These are phyloP conservation scores for Himalopsyche anomala DNA, from an alignment of 2,888 invertebrate genomes.

Conservation along the genomic window DNA sequence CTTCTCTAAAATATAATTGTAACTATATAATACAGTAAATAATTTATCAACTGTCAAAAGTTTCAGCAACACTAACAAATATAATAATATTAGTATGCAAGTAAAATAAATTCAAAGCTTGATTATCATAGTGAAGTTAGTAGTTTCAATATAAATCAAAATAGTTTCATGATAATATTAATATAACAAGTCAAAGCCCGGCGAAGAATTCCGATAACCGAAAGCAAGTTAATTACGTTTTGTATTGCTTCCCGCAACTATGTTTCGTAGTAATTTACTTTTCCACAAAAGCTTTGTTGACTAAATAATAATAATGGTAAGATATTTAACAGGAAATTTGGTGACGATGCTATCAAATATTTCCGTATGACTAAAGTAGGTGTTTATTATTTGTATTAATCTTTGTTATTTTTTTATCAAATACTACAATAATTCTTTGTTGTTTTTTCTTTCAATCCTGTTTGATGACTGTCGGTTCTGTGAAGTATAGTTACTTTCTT, in stretches of 20 bases:
- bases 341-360: slow-evolving; percentile 28
- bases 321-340: background rate
- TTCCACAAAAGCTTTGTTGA: slow-evolving; percentile 22
- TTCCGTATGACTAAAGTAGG: background rate
- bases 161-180: background rate
- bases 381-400: no score
- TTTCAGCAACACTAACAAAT: no score
- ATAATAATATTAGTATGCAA: no score
- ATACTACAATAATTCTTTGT: no score
- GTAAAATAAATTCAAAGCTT: no score
- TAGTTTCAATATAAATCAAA: slow-evolving; percentile 7
- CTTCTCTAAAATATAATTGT: no score
- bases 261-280: slow-evolving; percentile 29
- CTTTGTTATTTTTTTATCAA: no score
- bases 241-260: slow-evolving; percentile 50
- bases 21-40: no score
- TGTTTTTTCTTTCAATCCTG: no score
- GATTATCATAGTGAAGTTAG: background rate
- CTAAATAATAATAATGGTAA: slow-evolving; percentile 13
- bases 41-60: no score
- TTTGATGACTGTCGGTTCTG: no score
- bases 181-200: background rate
- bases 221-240: slow-evolving; percentile 46
- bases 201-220: slow-evolving; percentile 40
- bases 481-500: no score